Evolutionary conservation across 1,140 invertebrate species (phyloP), one percentile per base, ranked within the genome.

Genomic region (Trypoxylus dichotomus): DNA sequence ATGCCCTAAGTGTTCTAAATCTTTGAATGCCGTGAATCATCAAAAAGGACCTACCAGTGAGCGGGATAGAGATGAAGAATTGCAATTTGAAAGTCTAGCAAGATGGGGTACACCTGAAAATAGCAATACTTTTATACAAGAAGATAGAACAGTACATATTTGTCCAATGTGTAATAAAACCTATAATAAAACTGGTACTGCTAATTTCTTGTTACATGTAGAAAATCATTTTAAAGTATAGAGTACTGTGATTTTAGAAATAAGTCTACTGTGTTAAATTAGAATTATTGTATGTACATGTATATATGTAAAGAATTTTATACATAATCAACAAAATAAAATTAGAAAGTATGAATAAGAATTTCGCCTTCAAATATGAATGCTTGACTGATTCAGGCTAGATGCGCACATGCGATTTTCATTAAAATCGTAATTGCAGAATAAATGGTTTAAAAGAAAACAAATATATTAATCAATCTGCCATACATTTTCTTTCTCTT

Each of bases 81-180:
- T 71, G 63, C 74, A 58, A 78, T 75, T 79, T 25, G 79, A 83
- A 77, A 79, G 73, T 42, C 80, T 82, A 72, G 81, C 81, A 2
- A 84, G 80, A 11, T 42, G 79, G 21, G 83, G 83, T 72, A 76
- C 82, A 10, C 63, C 76, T 3, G 78, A 74, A 68, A 81, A 81
- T 68, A 76, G 42, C 32, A 77, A 77, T 60, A 73, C 68, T 71
- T 80, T 72, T 75, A 68, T 78, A 77, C 79, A 43, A 79, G 79
- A 81, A 79, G 68, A 74, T 27, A 85, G 0, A 85, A 13, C 80
- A 86, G 77, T 76, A 85, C 42, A 84, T 84, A 88, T 89, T 76
- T 90, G 89, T 79, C 89, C 89, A 15, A 87, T 90, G 82, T 90
- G 89, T 86, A 86, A 85, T 24, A 84, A 87, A 84, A 83, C 81